Evolutionary conservation across 2,113 vertebrate genomes (phyloP).

Genomic region (Larimichthys polyactis): DNA sequence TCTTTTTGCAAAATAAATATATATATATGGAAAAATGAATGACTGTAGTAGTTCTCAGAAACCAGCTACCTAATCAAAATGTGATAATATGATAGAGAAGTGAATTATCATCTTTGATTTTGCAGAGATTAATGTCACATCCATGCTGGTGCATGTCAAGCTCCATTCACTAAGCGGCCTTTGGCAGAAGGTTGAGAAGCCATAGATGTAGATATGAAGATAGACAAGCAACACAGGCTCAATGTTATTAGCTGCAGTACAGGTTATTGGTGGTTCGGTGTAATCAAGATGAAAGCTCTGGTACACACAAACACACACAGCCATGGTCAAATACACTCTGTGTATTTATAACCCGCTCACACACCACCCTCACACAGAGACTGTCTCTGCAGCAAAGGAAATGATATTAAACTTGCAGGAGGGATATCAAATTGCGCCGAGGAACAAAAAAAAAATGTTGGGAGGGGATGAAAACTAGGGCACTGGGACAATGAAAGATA

Average conservation of each 20-base stretch:
- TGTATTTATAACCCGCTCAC: slow-evolving; percentile 65
- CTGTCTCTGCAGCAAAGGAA: slow-evolving; percentile 70
- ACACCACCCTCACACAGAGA: slow-evolving; percentile 50
- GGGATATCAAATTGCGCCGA: slow-evolving; percentile 79
- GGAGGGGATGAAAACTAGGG: slow-evolving; percentile 79
- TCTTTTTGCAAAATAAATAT: neutral
- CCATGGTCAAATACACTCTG: slow-evolving; percentile 17
- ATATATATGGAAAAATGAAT: neutral
- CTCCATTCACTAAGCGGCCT: neutral
- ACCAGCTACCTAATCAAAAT: neutral
- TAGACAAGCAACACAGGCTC: slow-evolving; percentile 17
- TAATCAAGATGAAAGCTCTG: slow-evolving; percentile 71
- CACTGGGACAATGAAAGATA: slow-evolving; percentile 80
- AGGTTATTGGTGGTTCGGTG: slow-evolving; percentile 44
- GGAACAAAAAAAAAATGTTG: slow-evolving; percentile 77
- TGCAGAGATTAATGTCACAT: neutral
- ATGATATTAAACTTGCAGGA: slow-evolving; percentile 85
- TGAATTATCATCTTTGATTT: neutral
- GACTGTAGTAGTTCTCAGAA: neutral
- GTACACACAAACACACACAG: slow-evolving; percentile 32
- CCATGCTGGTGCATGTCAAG: neutral
- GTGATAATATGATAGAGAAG: neutral
- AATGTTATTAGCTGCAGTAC: slow-evolving; percentile 43
- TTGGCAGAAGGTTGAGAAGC: slow-evolving; percentile 11
- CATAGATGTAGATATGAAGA: slow-evolving; percentile 9